Evolutionary conservation across 2,888 invertebrate species (phyloP).

Genomic region (Endotricha flammealis): DNA sequence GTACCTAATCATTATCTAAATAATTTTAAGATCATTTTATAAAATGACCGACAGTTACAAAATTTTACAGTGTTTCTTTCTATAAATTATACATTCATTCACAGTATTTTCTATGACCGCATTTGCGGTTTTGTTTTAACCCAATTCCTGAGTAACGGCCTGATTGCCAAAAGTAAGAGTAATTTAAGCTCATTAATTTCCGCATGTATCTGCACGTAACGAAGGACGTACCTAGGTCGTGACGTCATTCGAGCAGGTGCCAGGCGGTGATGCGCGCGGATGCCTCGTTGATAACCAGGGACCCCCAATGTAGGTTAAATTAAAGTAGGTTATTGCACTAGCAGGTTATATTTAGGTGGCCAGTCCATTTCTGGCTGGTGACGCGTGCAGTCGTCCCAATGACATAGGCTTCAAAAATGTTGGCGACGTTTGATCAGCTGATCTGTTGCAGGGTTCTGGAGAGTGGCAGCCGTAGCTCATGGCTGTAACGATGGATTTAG

Average conservation of each 20-base stretch:
- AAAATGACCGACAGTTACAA: constrained; percentile 24
- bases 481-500: constrained; percentile 72
- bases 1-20: too few relatives aligned
- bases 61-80: constrained; percentile 31
- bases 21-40: too few relatives aligned
- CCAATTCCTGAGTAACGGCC: constrained; percentile 47
- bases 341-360: constrained; percentile 47
- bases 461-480: constrained; percentile 40
- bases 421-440: constrained; percentile 29
- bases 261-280: constrained; percentile 65
- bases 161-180: constrained; percentile 54
- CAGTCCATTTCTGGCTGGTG: constrained; percentile 48
- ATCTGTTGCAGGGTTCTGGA: constrained; percentile 47
- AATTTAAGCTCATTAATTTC: constrained; percentile 66
- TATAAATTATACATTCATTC: constrained; percentile 14
- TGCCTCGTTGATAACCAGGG: constrained; percentile 60
- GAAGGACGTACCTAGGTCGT: constrained; percentile 47
- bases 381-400: constrained; percentile 41
- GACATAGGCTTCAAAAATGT: constrained; percentile 31
- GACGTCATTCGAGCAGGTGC: constrained; percentile 69
- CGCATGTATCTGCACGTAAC: constrained; percentile 52
- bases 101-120: constrained; percentile 28
- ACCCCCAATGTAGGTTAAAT: constrained; percentile 70
- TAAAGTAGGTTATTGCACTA: constrained; percentile 77
- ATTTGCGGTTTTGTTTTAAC: constrained; percentile 44